Percentiles rank a stretch among this genome's conserved stretches.
Conservation (phyloP, 1,140 invertebrate genomes). For the Ditylenchus dipsaci region DNA sequence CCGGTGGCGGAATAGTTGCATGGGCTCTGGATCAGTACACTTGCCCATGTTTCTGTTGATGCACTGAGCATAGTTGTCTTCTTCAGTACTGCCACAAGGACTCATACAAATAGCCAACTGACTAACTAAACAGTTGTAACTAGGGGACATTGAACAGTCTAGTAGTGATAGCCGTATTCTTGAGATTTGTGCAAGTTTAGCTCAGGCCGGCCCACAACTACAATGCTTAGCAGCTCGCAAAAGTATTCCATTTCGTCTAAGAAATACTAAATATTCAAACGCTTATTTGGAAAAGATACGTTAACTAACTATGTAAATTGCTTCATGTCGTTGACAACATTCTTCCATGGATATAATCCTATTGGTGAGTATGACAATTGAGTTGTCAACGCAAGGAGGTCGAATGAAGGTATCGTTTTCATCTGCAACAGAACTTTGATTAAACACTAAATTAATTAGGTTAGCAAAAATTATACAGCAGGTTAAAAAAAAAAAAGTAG, state of each 20-base stretch:
- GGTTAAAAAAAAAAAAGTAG: no score
- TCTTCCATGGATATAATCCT: conserved; percentile 23
- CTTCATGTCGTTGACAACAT: background rate
- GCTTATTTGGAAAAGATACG: no score
- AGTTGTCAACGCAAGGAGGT: conserved; percentile 23
- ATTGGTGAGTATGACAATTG: conserved; percentile 35
- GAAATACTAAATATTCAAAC: background rate
- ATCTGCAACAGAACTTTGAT: conserved; percentile 8
- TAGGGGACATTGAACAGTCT: background rate
- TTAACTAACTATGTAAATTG: no score
- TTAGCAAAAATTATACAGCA: no score
- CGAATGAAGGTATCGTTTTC: conserved; percentile 6
- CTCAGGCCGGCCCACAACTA: background rate
- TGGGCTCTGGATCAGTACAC: background rate
- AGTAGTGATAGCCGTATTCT: background rate
- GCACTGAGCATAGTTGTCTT: no score
- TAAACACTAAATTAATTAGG: background rate
- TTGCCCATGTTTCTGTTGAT: background rate
- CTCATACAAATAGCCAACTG: background rate
- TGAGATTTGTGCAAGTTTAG: background rate
- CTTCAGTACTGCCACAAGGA: background rate
- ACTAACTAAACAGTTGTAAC: background rate
- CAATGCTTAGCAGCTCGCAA: background rate
- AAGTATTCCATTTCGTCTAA: background rate
- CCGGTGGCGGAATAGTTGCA: background rate